phyloP scores from a whole-genome alignment of 2,888 invertebrate genomes.

The Odontocerum albicorne region DNA sequence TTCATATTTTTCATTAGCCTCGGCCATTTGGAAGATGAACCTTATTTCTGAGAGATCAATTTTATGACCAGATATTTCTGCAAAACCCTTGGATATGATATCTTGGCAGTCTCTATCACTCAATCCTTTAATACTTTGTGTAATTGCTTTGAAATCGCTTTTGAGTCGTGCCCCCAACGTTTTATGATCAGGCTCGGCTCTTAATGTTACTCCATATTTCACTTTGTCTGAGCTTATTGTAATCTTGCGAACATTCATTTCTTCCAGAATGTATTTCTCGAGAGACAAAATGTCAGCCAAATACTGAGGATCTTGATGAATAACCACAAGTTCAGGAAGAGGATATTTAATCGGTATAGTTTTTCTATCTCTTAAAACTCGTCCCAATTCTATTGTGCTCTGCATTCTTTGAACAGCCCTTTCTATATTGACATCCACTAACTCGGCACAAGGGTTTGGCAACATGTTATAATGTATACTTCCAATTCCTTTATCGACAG shows the following conservation, averaged over 20 bases:
- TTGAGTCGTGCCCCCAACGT: constrained; percentile 86
- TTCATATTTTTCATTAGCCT: constrained; percentile 74
- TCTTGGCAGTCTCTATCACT: constrained; percentile 78
- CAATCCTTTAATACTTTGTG: constrained; percentile 76
- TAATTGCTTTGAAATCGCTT: constrained; percentile 86
- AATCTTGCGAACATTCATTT: constrained; percentile 87
- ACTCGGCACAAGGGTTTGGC: constrained; percentile 67
- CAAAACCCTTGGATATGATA: constrained; percentile 69
- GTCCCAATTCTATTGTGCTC: constrained; percentile 89
- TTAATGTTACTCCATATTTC: constrained; percentile 86
- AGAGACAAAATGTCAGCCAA: constrained; percentile 78
- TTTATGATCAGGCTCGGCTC: constrained; percentile 96
- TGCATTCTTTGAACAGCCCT: constrained; percentile 92
- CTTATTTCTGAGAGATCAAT: constrained; percentile 79
- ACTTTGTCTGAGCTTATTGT: constrained; percentile 87
- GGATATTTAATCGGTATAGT: constrained; percentile 97
- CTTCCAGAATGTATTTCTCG: constrained; percentile 85
- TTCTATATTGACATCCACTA: constrained; percentile 87
- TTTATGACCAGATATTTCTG: constrained; percentile 73
- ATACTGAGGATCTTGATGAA: constrained; percentile 80
- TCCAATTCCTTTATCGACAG: constrained; percentile 58
- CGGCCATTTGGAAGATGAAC: constrained; percentile 75
- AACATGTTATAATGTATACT: constrained; percentile 94
- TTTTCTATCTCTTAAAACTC: constrained; percentile 89
- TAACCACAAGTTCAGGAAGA: constrained; percentile 91